Percentiles rank a stretch among this genome's conserved stretches.
These are phyloP conservation scores for Nephrotoma flavescens DNA, from an alignment of 2,888 invertebrate species.

Conservation along the genomic window DNA sequence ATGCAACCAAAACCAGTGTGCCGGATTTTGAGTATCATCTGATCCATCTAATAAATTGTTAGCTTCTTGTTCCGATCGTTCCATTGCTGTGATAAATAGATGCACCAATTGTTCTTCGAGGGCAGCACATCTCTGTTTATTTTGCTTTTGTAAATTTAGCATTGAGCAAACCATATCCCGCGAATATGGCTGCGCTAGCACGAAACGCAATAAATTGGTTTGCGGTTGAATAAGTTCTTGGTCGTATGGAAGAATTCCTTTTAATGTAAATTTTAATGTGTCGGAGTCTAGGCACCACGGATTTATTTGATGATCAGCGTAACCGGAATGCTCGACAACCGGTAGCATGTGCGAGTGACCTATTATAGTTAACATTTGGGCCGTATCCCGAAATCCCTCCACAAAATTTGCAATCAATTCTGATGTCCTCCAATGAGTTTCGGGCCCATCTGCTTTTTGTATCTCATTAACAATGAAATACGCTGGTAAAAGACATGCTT, in stretches of 20 bases:
- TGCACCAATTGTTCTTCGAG: constrained; percentile 88
- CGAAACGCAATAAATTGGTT: constrained; percentile 72
- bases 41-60: constrained; percentile 39
- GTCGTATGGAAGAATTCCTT: constrained; percentile 72
- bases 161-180: constrained; percentile 93
- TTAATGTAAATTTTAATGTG: constrained; percentile 48
- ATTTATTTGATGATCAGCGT: constrained; percentile 76
- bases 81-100: constrained; percentile 81
- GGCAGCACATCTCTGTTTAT: constrained; percentile 73
- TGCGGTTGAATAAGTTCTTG: constrained; percentile 79
- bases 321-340: constrained; percentile 84
- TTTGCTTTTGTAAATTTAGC: constrained; percentile 85
- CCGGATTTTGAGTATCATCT: constrained; percentile 27
- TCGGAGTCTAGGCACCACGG: constrained; percentile 87
- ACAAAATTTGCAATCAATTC: constrained; percentile 75
- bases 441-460: constrained; percentile 42
- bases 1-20: constrained; percentile 81
- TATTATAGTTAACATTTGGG: constrained; percentile 91
- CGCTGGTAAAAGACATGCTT: constrained; percentile 81
- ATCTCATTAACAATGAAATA: constrained; percentile 94
- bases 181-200: constrained; percentile 88
- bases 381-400: constrained; percentile 82
- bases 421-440: constrained; percentile 81
- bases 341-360: constrained; percentile 85
- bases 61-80: constrained; percentile 62